Base-by-base conservation (phyloP, 1,140 invertebrate genomes). In the Cylas formicarius region DNA sequence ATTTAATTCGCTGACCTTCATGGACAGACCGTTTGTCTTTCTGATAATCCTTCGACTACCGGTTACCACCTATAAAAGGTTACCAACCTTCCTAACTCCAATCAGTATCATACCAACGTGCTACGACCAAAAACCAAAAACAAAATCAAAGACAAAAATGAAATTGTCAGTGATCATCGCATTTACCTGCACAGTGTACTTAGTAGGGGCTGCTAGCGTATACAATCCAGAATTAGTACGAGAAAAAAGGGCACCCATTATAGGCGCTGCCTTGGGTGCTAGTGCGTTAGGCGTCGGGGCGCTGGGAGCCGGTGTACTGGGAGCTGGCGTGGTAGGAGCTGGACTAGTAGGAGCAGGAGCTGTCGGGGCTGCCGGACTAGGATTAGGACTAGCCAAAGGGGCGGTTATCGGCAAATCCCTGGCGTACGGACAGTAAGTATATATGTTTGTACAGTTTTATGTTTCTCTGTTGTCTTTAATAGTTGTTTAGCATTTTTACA, bases 271-370 rank as follows among this genome's bases (percentile, higher is more conserved):
- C 50, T 61, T 9, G 32, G 41, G 48, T 16, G 43, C 47, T 4
- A 52, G 2, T 52, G 52, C 16, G 42, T 28, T 45, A 10, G 58
- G 32, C 41, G 57, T 41, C 44, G 48, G 29, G 23, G 57, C 31
- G 43, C 37, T 23, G 42, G 62, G 47, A 58, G 63, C 47, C 55
- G 63, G 53, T 62, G 56, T 23, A 45, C 20, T 23, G 29, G 50
- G 36, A 51, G 54, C 31, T 56, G 57, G 34, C 42, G 56, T 31
- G 53, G 54, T 19, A 7, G 49, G 41, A 17, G 43, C 27, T 20
- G 51, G 21, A 28, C 27, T 33, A n/a, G 45, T 34, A 32, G 48
- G 36, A 26, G 57, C 38, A 17, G 55, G 51, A 16, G 33, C 44
- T 18, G 52, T 50, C 18, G 53, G 35, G 8, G 54, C 31, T 56